A percentile compares a stretch with the other conserved stretches of the same genome.
Evolutionary conservation across 2,113 vertebrate genomes (phyloP).

Genomic region (Lipophrys pholis): DNA sequence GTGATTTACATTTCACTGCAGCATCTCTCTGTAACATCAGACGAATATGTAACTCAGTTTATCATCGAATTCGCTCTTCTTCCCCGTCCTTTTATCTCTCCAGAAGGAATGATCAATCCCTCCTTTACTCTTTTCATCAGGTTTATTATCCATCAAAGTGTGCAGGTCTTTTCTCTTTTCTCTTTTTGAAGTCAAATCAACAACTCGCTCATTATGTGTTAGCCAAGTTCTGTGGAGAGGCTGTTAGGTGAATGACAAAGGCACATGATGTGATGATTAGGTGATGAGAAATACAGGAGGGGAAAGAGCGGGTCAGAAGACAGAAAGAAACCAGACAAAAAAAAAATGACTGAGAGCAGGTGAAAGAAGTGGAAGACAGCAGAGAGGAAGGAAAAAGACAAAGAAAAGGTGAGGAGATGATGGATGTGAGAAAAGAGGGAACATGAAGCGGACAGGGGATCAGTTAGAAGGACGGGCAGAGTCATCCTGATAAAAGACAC

Average conservation of each 20-base stretch:
- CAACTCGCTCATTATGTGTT: too few species aligned
- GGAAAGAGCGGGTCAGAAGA: too few species aligned
- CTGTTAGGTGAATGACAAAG: background rate
- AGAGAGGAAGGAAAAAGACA: background rate
- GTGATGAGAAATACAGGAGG: background rate
- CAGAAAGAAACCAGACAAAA: background rate
- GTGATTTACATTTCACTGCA: background rate
- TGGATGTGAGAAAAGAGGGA: background rate
- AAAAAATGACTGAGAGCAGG: background rate
- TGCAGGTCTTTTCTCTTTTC: too few species aligned
- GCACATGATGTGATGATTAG: background rate
- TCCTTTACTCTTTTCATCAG: too few species aligned
- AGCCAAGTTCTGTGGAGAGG: too few species aligned
- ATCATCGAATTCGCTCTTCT: too few species aligned
- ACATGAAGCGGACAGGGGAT: background rate
- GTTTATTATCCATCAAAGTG: too few species aligned
- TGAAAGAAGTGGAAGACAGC: background rate
- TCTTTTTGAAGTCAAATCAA: too few species aligned
- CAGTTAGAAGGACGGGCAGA: constrained; percentile 4
- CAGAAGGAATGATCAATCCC: background rate
- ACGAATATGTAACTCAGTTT: background rate
- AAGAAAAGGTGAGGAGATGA: background rate
- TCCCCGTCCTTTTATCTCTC: background rate
- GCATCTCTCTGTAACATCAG: background rate
- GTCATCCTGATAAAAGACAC: constrained; percentile 25